Evolutionary conservation across 2,888 invertebrate species (phyloP).

Genomic region (Tetanocera ferruginea): DNA sequence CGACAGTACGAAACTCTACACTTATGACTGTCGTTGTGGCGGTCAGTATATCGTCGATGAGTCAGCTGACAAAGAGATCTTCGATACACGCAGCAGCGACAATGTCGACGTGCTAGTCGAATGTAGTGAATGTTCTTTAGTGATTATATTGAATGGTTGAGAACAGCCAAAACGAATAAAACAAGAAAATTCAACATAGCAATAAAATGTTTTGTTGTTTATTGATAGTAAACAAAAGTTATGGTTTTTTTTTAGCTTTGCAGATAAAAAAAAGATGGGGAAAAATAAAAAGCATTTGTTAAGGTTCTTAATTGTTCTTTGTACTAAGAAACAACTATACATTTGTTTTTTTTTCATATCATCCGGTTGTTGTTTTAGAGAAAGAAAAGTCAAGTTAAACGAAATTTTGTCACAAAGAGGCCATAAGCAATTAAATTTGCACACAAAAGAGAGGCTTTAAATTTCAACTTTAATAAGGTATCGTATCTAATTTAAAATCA

Average conservation of each 20-base stretch:
- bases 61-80: conserved; percentile 54
- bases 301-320: too few relatives aligned
- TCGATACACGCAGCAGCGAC: conserved; percentile 54
- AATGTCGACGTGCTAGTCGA: conserved; percentile 72
- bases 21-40: conserved; percentile 80
- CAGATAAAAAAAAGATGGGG: neutral
- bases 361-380: neutral
- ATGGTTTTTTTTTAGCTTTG: neutral
- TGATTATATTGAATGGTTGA: conserved; percentile 70
- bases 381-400: neutral
- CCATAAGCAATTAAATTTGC: too few relatives aligned
- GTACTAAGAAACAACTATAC: neutral
- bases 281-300: neutral
- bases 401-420: too few relatives aligned
- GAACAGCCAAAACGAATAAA: conserved; percentile 41
- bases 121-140: conserved; percentile 83
- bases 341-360: neutral
- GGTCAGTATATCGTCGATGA: conserved; percentile 70
- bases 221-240: neutral
- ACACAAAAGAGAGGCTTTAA: too few relatives aligned
- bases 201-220: conserved; percentile 4
- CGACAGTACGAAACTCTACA: conserved; percentile 59
- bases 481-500: too few relatives aligned
- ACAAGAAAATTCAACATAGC: neutral
- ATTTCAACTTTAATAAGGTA: too few relatives aligned